Evolutionary conservation across 2,888 invertebrate genomes (phyloP).

Genomic region (Harmothoe impar): DNA sequence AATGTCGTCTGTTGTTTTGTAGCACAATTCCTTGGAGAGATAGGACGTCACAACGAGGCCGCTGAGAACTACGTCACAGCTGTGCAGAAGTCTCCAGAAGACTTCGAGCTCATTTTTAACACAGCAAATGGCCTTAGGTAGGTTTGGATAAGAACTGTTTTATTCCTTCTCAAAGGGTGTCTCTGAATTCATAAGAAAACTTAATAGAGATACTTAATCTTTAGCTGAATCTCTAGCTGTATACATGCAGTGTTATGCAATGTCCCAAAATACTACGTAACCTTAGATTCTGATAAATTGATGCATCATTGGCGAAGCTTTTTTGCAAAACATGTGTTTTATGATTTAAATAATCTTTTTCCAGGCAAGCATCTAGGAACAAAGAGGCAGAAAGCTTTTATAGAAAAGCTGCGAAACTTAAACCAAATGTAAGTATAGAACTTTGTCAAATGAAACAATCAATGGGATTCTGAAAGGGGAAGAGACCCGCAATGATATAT

Average conservation of each 20-base stretch:
- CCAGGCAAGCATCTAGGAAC: constrained; percentile 89
- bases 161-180: background rate
- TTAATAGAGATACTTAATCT: background rate
- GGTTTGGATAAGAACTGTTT: constrained; percentile 14
- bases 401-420: constrained; percentile 88
- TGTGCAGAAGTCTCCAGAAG: constrained; percentile 90
- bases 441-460: too few relatives aligned
- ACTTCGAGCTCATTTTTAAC: constrained; percentile 92
- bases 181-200: background rate
- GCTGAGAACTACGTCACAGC: constrained; percentile 91
- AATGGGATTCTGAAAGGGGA: too few relatives aligned
- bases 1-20: constrained; percentile 72
- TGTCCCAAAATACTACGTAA: too few relatives aligned
- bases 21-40: constrained; percentile 94
- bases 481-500: too few relatives aligned
- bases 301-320: too few relatives aligned
- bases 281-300: too few relatives aligned
- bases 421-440: constrained; percentile 85
- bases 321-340: too few relatives aligned
- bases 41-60: constrained; percentile 91
- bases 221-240: too few relatives aligned
- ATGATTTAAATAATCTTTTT: too few relatives aligned
- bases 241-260: too few relatives aligned
- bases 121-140: constrained; percentile 93
- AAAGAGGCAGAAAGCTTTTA: constrained; percentile 94